A percentile compares a stretch with the other conserved stretches of the same genome.
Evolutionary conservation across 2,113 vertebrate genomes (phyloP).

Genomic region (Lampris megalopsis): DNA sequence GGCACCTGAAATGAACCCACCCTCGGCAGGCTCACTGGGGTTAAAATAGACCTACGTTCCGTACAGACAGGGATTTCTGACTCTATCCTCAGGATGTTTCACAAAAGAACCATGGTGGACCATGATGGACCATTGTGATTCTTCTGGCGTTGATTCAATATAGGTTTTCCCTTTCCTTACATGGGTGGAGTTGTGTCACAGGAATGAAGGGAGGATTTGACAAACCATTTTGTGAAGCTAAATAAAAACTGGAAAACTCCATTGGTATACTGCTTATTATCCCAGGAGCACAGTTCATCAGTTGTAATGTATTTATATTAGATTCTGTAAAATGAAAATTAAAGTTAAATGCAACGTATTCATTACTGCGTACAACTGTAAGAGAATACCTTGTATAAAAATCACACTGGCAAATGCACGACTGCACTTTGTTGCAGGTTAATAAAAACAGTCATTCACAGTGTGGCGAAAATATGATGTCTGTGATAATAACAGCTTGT

Average conservation of each 20-base stretch:
- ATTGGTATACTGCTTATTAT: background rate
- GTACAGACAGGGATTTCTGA: constrained; percentile 63
- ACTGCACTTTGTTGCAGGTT: constrained; percentile 35
- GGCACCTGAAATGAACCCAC: constrained; percentile 61
- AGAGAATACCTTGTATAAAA: constrained; percentile 26
- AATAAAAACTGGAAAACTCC: background rate
- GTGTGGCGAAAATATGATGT: constrained; percentile 38
- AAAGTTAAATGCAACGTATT: background rate
- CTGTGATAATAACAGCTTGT: constrained; percentile 54
- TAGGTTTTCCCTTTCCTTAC: constrained; percentile 31
- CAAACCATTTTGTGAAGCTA: background rate
- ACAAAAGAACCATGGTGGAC: constrained; percentile 67
- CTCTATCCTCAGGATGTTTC: constrained; percentile 80
- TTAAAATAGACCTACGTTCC: constrained; percentile 54
- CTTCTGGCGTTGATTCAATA: constrained; percentile 25
- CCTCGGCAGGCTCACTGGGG: constrained; percentile 52
- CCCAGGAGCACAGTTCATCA: background rate
- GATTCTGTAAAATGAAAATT: background rate
- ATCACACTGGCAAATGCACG: constrained; percentile 23
- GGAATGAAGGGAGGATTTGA: background rate
- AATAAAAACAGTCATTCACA: constrained; percentile 28
- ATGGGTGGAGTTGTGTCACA: background rate
- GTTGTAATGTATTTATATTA: background rate
- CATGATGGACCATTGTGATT: constrained; percentile 47
- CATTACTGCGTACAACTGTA: background rate